These are phyloP conservation scores for Diploptera punctata DNA, from an alignment of 2,888 invertebrate genomes.

Conservation along the genomic window DNA sequence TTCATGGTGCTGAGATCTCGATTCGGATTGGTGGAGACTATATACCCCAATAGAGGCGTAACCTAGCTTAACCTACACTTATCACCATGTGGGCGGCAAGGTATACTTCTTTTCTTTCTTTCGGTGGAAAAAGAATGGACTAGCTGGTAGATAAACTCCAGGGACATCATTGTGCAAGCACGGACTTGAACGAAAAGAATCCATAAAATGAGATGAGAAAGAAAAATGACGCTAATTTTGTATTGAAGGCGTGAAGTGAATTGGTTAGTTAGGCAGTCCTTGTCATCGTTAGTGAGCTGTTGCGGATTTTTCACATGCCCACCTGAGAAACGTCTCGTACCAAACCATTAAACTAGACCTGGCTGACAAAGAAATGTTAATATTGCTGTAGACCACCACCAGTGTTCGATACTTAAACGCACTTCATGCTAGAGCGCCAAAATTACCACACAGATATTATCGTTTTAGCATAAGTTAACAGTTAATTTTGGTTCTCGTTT, in stretches of 20 bases:
- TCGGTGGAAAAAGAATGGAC: background rate
- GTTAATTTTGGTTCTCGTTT: too few relatives aligned
- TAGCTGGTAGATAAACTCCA: background rate
- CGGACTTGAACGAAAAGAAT: background rate
- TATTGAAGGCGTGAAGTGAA: constrained; percentile 2
- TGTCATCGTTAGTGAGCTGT: background rate
- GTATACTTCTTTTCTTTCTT: background rate
- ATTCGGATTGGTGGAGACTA: constrained; percentile 31
- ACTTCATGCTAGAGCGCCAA: too few relatives aligned
- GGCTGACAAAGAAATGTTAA: too few relatives aligned
- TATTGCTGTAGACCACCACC: too few relatives aligned
- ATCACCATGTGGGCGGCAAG: constrained; percentile 22
- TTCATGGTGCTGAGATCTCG: constrained; percentile 21
- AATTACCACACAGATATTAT: too few relatives aligned
- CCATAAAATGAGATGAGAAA: background rate
- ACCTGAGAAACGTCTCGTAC: too few relatives aligned
- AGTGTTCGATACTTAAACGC: too few relatives aligned
- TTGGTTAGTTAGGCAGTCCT: background rate
- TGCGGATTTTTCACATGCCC: too few relatives aligned
- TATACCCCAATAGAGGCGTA: constrained; percentile 30
- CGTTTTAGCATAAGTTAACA: too few relatives aligned
- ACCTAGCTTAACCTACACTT: constrained; percentile 24
- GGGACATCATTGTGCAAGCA: background rate
- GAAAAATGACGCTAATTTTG: constrained; percentile 10
- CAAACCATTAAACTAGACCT: too few relatives aligned